phyloP scores from a whole-genome alignment of 2,113 vertebrate species.

The Amia ocellicauda region DNA sequence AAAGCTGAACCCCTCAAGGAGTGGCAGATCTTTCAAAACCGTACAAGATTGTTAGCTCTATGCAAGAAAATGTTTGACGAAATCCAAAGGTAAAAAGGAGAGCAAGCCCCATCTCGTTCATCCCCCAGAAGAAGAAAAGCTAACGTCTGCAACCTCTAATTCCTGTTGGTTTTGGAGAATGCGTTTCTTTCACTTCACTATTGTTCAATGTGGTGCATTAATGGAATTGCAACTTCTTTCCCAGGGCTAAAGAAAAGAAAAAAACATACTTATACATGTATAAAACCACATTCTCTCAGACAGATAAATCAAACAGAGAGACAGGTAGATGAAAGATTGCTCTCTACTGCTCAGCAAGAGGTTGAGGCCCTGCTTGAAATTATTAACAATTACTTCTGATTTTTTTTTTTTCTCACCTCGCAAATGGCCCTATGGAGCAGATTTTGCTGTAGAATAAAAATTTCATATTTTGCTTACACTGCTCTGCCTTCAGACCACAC shows the following conservation, averaged over 20 bases:
- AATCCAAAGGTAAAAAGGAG: too few species aligned
- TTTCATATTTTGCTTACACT: conserved; percentile 17
- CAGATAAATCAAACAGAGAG: conserved; percentile 30
- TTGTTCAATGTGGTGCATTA: not conserved
- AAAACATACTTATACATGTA: conserved; percentile 21
- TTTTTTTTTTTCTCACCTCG: not conserved
- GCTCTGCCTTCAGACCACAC: conserved; percentile 26
- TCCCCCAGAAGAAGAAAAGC: conserved; percentile 19
- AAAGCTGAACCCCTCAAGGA: not conserved
- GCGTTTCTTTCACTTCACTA: too few species aligned
- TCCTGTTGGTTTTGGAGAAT: conserved; percentile 8
- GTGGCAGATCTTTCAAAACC: too few species aligned
- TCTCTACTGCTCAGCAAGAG: conserved; percentile 30
- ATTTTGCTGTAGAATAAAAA: not conserved
- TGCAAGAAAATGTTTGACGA: too few species aligned
- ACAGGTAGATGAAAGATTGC: conserved; percentile 34
- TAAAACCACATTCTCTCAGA: conserved; percentile 19
- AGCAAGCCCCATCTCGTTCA: conserved; percentile 30
- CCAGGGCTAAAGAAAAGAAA: conserved; percentile 19
- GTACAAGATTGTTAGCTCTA: too few species aligned
- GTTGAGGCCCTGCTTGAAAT: conserved; percentile 24
- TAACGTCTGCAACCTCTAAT: conserved; percentile 33
- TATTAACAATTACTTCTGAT: not conserved
- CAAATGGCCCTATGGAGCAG: not conserved
- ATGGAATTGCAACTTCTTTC: conserved; percentile 13